These are phyloP conservation scores for Lasioglossum vierecki DNA, from an alignment of 2,888 invertebrate genomes.

Conservation along the genomic window DNA sequence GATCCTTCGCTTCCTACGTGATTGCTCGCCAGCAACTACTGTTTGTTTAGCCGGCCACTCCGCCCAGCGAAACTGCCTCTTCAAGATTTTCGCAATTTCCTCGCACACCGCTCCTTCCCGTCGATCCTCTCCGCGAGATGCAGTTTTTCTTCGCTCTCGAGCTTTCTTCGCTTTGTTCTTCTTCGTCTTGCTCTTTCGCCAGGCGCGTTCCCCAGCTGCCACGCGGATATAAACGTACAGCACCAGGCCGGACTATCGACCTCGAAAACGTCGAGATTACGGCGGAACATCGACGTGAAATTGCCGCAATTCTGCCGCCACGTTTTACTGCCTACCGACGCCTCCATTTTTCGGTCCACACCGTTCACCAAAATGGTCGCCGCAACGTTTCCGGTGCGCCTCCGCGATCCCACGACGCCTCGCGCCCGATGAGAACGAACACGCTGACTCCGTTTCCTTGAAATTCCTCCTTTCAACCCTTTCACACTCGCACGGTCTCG, in stretches of 20 bases:
- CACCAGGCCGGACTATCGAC: slow-evolving; percentile 12
- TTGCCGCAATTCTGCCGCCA: slow-evolving; percentile 32
- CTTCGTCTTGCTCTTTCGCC: not conserved
- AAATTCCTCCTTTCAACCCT: not conserved
- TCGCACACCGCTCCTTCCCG: slow-evolving; percentile 20
- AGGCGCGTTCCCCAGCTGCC: not conserved
- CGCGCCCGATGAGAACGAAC: slow-evolving; percentile 1
- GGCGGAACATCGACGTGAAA: slow-evolving; percentile 26
- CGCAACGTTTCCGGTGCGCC: slow-evolving; percentile 28
- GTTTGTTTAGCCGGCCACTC: slow-evolving; percentile 81
- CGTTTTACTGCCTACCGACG: slow-evolving; percentile 46
- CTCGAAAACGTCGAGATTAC: slow-evolving; percentile 33
- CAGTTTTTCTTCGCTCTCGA: slow-evolving; percentile 36
- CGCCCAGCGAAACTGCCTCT: slow-evolving; percentile 75
- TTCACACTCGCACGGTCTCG: not conserved
- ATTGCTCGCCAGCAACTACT: slow-evolving; percentile 79
- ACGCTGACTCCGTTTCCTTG: too few species aligned
- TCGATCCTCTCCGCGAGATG: slow-evolving; percentile 38
- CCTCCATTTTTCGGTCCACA: not conserved
- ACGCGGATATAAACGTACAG: not conserved
- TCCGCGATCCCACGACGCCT: not conserved
- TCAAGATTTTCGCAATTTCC: slow-evolving; percentile 76
- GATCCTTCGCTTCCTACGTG: slow-evolving; percentile 62
- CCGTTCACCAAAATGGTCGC: slow-evolving; percentile 40
- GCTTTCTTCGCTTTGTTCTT: not conserved